Percentiles rank a stretch among this genome's conserved stretches.
These are phyloP conservation scores for Hipposideros larvatus DNA, from an alignment of 2,797 vertebrate genomes.

Conservation along the genomic window DNA sequence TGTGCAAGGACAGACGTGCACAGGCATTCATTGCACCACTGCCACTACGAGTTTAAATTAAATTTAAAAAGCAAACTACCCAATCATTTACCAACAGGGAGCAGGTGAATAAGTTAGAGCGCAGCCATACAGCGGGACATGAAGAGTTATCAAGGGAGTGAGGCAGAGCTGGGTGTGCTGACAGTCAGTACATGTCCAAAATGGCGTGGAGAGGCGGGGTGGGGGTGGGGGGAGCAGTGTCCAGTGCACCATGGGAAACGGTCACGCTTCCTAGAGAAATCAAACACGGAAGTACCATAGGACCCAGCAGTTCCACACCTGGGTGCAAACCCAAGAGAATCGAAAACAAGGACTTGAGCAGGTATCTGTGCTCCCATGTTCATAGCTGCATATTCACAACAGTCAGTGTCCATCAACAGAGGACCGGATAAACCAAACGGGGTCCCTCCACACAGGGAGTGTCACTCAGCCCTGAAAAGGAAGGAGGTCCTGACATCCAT, in stretches of 20 bases:
- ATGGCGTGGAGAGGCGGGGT: rapidly evolving
- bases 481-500: neutral
- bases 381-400: rapidly evolving
- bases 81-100: rapidly evolving
- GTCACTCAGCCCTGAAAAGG: too few species aligned
- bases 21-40: rapidly evolving
- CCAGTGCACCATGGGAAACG: rapidly evolving
- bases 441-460: rapidly evolving
- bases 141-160: rapidly evolving
- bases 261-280: rapidly evolving
- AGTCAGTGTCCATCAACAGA: rapidly evolving
- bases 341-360: rapidly evolving
- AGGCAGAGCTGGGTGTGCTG: rapidly evolving
- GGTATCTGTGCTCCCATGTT: rapidly evolving
- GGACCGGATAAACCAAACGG: rapidly evolving
- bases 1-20: rapidly evolving
- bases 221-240: too few species aligned
- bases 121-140: rapidly evolving
- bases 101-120: rapidly evolving
- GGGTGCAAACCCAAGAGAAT: neutral
- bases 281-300: rapidly evolving
- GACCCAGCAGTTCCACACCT: neutral
- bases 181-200: rapidly evolving
- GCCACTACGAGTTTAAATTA: rapidly evolving
- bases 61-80: neutral